These are phyloP conservation scores for Micrasema longulum DNA, from an alignment of 1,140 invertebrate genomes.

Conservation along the genomic window DNA sequence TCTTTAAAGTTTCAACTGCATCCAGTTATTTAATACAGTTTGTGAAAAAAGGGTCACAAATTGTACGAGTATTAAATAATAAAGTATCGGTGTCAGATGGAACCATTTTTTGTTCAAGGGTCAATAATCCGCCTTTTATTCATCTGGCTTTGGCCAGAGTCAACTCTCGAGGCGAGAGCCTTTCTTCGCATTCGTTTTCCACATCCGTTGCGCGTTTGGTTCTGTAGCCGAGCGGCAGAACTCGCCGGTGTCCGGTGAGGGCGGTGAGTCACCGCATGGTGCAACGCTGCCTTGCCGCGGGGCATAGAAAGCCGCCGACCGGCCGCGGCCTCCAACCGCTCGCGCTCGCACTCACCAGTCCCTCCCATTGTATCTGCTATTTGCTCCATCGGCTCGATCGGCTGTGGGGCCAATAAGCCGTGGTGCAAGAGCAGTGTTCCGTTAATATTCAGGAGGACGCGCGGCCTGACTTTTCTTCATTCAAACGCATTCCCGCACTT, in stretches of 20 bases:
- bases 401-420: background rate
- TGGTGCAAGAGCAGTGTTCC: background rate
- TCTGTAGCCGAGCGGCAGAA: background rate
- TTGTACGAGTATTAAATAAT: no score
- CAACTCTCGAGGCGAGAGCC: no score
- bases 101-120: no score
- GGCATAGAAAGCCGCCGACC: slow-evolving; percentile 37
- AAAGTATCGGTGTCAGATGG: no score
- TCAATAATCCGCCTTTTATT: no score
- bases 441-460: no score
- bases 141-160: no score
- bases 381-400: background rate
- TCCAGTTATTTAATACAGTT: no score
- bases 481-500: no score
- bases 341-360: slow-evolving; percentile 16
- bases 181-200: background rate
- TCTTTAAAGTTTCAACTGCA: no score
- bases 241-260: background rate
- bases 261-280: slow-evolving; percentile 30
- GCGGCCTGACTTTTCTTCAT: no score
- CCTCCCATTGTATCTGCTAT: slow-evolving; percentile 15
- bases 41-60: no score
- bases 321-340: slow-evolving; percentile 34
- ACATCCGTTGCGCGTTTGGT: background rate
- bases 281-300: slow-evolving; percentile 38